Evolutionary conservation across 2,797 vertebrate species (phyloP).

Genomic region (Arnoldichthys spilopterus): DNA sequence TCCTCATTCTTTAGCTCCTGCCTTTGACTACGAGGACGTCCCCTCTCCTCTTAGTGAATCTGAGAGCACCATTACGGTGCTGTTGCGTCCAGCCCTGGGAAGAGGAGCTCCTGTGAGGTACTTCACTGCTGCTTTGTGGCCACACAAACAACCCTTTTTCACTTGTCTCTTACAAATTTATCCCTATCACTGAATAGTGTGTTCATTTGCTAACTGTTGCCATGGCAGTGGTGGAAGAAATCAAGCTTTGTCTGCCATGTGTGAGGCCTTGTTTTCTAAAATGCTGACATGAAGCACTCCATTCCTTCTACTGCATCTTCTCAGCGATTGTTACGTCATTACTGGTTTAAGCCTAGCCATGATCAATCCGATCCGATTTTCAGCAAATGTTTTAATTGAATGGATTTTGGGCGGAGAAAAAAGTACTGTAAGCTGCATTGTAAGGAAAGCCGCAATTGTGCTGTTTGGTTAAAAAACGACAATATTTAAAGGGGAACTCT

Average conservation of each 20-base stretch:
- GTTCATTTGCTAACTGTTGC: neutral
- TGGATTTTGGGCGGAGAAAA: no score
- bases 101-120: conserved; percentile 95
- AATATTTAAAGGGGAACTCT: no score
- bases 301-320: neutral
- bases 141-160: neutral
- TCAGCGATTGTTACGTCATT: no score
- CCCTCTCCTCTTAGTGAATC: conserved; percentile 90
- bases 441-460: no score
- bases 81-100: conserved; percentile 91
- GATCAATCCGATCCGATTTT: neutral
- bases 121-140: neutral
- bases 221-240: neutral
- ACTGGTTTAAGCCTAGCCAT: neutral
- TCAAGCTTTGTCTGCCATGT: neutral
- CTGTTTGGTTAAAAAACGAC: no score
- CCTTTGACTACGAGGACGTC: conserved; percentile 93
- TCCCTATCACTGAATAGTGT: neutral
- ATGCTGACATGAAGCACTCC: neutral
- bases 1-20: conserved; percentile 78
- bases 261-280: neutral
- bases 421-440: no score
- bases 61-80: conserved; percentile 93
- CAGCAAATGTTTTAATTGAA: neutral
- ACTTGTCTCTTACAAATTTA: neutral